Base-by-base conservation (phyloP, 2,888 invertebrate species). In the Ferrisia virgata region DNA sequence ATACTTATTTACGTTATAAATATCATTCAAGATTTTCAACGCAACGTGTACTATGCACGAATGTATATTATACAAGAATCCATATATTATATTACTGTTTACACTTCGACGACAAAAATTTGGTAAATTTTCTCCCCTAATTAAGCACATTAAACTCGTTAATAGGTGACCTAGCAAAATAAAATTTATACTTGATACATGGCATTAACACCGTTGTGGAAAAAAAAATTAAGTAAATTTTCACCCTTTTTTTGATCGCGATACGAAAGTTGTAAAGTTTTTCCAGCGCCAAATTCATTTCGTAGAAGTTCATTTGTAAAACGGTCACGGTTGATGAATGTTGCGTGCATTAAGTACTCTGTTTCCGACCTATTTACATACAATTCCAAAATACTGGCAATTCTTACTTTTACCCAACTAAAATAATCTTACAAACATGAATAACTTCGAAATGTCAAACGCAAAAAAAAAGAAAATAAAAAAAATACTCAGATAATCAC, bases 311-410 rank as follows among this genome's bases (percentile, higher is more conserved):
- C 33, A 76, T 76, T 76, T 31, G 72, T 76, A 76, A 76, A 76
- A 76, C 72, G 72, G 72, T 76, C 72, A 76, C 72, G 72, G 72
- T 76, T 76, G 72, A 76, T 36, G 72, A 76, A 76, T 76, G 22
- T 76, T 76, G 72, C 72, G 72, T 76, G 72, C 72, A 76, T 76
- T 76, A 36, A 36, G 72, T 76, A 76, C 72, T 76, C 31, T 6
- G 33, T 76, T 36, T 76, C 72, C 72, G 72, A 76, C 72, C 72
- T 76, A 76, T 76, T 76, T 76, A 76, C 72, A 76, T 76, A 76
- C 72, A 8, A 76, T 36, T 76, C 72, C 72, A 76, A 76, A 76
- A 76, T 76, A 33, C 72, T 76, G 36, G 72, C 36, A 76, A 76
- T 76, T 76, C 36, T 76, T 76, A 76, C 72, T 6, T 76, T 76